Conservation (phyloP, 2,888 invertebrate genomes). For the Xylota segnis region DNA sequence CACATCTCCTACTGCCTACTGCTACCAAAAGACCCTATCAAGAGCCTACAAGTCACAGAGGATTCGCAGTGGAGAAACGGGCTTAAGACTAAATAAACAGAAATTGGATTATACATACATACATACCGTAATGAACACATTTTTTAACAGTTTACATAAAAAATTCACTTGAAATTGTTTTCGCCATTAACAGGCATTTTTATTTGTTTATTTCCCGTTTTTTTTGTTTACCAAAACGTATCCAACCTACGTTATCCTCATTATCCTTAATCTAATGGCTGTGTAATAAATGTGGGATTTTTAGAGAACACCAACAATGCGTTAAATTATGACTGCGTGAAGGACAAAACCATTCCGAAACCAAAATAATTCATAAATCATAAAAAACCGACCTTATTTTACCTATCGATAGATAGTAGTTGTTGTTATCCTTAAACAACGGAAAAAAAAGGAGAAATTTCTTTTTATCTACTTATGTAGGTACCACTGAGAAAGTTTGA, state of each 20-base stretch:
- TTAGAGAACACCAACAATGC: constrained; percentile 67
- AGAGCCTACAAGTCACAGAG: too few relatives aligned
- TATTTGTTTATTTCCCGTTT: constrained; percentile 21
- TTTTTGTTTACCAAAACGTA: constrained; percentile 44
- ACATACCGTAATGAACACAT: constrained; percentile 51
- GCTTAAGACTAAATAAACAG: too few relatives aligned
- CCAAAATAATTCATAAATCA: constrained; percentile 84
- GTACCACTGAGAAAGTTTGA: constrained; percentile 43
- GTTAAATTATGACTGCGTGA: constrained; percentile 63
- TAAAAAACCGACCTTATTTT: constrained; percentile 80
- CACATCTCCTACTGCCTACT: too few relatives aligned
- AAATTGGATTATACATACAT: too few relatives aligned
- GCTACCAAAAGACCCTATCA: too few relatives aligned
- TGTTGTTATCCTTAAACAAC: constrained; percentile 37
- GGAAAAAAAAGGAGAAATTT: constrained; percentile 24
- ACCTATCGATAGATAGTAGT: constrained; percentile 37
- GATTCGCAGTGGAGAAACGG: too few relatives aligned
- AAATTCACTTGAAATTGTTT: constrained; percentile 31
- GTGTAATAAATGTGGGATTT: constrained; percentile 60
- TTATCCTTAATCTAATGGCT: constrained; percentile 74
- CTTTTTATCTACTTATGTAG: constrained; percentile 2
- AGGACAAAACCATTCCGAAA: constrained; percentile 79
- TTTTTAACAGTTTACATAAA: constrained; percentile 51
- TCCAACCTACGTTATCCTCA: constrained; percentile 45
- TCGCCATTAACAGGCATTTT: not conserved